These are phyloP conservation scores for Apodemia duryi DNA, from an alignment of 2,888 invertebrate species.

Conservation along the genomic window DNA sequence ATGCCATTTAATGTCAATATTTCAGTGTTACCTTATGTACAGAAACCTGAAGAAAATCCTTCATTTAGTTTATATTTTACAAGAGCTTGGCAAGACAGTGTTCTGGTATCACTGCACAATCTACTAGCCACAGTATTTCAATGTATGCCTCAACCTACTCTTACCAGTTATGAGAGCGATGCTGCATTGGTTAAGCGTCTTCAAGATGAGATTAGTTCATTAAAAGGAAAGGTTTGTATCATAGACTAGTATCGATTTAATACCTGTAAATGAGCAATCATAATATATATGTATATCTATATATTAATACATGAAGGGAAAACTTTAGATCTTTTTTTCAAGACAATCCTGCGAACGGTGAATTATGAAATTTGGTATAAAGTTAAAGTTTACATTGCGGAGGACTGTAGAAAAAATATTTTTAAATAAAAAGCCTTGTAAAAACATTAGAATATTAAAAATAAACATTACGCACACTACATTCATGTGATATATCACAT, in stretches of 20 bases:
- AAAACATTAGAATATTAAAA: too few species aligned
- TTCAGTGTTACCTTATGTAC: conserved; percentile 93
- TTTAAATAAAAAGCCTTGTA: too few species aligned
- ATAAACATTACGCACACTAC: too few species aligned
- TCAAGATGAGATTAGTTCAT: conserved; percentile 89
- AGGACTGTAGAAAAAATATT: too few species aligned
- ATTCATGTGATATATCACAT: too few species aligned
- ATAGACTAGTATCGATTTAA: background rate
- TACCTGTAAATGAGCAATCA: too few species aligned
- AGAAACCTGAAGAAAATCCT: conserved; percentile 94
- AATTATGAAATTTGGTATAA: too few species aligned
- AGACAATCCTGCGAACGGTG: too few species aligned
- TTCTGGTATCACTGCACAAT: conserved; percentile 93
- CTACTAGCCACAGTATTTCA: conserved; percentile 93
- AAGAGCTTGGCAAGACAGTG: conserved; percentile 96
- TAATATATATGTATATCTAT: too few species aligned
- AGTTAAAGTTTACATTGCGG: too few species aligned
- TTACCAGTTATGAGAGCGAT: conserved; percentile 92
- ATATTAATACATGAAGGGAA: too few species aligned
- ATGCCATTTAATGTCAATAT: conserved; percentile 30
- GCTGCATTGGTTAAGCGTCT: conserved; percentile 87
- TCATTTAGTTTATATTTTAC: conserved; percentile 93
- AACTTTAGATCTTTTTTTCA: too few species aligned
- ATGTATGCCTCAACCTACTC: conserved; percentile 92
- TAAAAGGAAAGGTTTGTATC: conserved; percentile 64